These are phyloP conservation scores for Erannis defoliaria DNA, from an alignment of 2,888 invertebrate species.

Conservation along the genomic window DNA sequence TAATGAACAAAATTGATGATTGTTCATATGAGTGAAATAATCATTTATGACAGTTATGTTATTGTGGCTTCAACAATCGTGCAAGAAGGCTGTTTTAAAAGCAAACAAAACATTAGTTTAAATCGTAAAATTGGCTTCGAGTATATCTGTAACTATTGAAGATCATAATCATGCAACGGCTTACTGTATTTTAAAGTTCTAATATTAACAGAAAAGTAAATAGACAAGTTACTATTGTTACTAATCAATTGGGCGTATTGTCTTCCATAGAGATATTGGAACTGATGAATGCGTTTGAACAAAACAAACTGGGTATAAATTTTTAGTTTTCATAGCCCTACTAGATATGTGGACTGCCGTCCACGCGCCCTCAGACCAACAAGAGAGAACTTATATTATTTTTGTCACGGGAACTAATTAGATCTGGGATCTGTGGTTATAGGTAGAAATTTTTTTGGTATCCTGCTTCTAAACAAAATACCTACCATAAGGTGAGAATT, in stretches of 20 bases:
- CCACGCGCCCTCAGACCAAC: too few relatives aligned
- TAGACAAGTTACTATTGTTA: background rate
- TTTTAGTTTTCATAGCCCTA: too few relatives aligned
- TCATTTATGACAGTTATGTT: background rate
- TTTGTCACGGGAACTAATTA: too few relatives aligned
- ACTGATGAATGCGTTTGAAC: background rate
- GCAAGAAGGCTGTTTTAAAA: slow-evolving; percentile 23
- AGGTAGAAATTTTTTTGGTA: too few relatives aligned
- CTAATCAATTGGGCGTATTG: slow-evolving; percentile 1
- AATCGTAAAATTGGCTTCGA: slow-evolving; percentile 13
- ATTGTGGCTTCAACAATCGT: slow-evolving; percentile 20
- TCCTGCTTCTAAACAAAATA: slow-evolving; percentile 7
- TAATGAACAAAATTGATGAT: background rate
- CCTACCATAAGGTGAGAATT: slow-evolving; percentile 2
- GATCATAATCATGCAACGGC: background rate
- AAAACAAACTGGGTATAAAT: background rate
- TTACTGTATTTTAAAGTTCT: background rate
- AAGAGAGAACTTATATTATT: too few relatives aligned
- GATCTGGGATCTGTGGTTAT: too few relatives aligned
- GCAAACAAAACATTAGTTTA: slow-evolving; percentile 3
- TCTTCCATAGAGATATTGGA: slow-evolving; percentile 17
- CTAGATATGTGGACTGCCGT: too few relatives aligned
- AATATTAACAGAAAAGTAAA: background rate
- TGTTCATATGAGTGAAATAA: slow-evolving; percentile 1
- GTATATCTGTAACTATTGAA: background rate